phyloP scores from a whole-genome alignment of 2,113 vertebrate species.

The Otus sunia region DNA sequence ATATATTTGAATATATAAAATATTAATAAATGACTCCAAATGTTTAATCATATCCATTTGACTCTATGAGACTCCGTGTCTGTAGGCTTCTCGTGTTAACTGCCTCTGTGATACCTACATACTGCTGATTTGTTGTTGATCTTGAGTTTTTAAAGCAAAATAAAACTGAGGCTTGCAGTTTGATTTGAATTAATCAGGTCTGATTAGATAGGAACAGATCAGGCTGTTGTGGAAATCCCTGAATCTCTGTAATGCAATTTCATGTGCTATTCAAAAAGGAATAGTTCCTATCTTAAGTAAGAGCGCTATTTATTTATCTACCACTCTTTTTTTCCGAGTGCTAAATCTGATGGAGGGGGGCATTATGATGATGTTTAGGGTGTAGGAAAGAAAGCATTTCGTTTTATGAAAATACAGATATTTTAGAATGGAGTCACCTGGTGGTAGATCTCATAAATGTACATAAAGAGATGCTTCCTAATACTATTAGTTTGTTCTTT shows the following conservation, averaged over 20 bases:
- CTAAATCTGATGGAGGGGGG: not conserved
- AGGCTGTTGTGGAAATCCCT: constrained; percentile 4
- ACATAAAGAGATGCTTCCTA: constrained; percentile 12
- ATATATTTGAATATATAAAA: constrained; percentile 60
- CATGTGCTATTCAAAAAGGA: constrained; percentile 2
- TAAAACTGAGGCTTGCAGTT: constrained; percentile 34
- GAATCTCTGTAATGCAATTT: constrained; percentile 12
- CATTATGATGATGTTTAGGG: not conserved
- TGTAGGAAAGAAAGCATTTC: not conserved
- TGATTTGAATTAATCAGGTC: constrained; percentile 31
- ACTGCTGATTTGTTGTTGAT: constrained; percentile 46
- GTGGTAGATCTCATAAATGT: constrained; percentile 58
- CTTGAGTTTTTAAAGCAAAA: constrained; percentile 45
- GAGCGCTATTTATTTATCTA: constrained; percentile 18
- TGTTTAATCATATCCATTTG: constrained; percentile 50
- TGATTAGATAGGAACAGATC: constrained; percentile 20
- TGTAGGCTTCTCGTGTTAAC: not conserved
- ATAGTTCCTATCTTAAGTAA: not conserved
- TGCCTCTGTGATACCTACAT: constrained; percentile 12
- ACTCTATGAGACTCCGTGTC: not conserved
- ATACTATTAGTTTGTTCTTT: not conserved
- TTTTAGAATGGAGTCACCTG: constrained; percentile 65
- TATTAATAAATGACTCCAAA: constrained; percentile 47
- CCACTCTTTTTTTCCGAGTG: not conserved
- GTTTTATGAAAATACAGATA: constrained; percentile 45